A percentile compares a stretch with the other conserved stretches of the same genome.
Conservation (phyloP, 2,888 invertebrate genomes). For the Limnephilus auricula region DNA sequence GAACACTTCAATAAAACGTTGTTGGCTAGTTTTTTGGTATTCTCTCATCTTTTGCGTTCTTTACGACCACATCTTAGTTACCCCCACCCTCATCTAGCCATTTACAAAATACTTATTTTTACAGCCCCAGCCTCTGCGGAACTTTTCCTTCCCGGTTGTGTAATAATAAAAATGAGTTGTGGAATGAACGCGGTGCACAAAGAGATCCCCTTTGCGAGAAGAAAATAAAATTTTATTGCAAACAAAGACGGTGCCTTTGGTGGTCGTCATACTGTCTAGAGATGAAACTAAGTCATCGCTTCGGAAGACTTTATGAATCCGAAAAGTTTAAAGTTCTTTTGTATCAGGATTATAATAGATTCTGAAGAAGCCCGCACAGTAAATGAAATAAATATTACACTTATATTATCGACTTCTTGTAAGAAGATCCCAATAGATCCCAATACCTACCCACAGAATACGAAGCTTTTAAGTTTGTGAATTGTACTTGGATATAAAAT, state of each 20-base stretch:
- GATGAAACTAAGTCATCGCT: conserved; percentile 13
- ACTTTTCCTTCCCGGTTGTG: not conserved
- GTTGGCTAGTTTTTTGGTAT: not conserved
- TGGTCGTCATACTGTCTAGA: conserved; percentile 16
- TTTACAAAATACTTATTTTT: conserved; percentile 7
- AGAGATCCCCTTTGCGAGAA: conserved; percentile 7
- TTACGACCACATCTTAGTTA: not conserved
- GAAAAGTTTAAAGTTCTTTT: conserved; percentile 17
- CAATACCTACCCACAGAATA: too few relatives aligned
- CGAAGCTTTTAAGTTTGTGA: too few relatives aligned
- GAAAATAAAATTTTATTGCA: conserved; percentile 41
- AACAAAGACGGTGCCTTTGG: conserved; percentile 23
- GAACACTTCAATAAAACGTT: not conserved
- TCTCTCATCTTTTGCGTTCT: not conserved
- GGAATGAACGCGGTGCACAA: conserved; percentile 33
- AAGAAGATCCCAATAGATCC: not conserved
- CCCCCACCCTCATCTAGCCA: not conserved
- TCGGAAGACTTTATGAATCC: conserved; percentile 3
- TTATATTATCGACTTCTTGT: not conserved
- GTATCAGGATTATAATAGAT: not conserved
- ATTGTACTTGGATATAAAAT: too few relatives aligned
- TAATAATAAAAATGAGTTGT: conserved; percentile 32
- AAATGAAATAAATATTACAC: not conserved
- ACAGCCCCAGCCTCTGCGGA: conserved; percentile 19
- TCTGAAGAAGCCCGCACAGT: not conserved